These are phyloP conservation scores for Edolisoma coerulescens DNA, from an alignment of 2,113 vertebrate genomes.

Conservation along the genomic window DNA sequence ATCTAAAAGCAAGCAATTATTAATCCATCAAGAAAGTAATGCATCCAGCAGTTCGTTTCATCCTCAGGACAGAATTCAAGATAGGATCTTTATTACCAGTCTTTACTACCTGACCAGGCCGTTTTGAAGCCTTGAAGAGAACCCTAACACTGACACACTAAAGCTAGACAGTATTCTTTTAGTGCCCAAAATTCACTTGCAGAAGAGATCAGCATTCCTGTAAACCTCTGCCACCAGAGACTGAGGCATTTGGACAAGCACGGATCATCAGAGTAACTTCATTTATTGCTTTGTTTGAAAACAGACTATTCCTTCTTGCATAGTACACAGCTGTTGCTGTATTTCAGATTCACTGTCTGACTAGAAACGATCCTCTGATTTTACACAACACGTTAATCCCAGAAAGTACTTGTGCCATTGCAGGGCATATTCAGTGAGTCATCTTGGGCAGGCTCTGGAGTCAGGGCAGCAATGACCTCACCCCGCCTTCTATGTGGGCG, in stretches of 20 bases:
- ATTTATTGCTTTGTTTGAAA: neutral
- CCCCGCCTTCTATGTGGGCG: neutral
- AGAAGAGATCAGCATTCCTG: neutral
- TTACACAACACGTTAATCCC: neutral
- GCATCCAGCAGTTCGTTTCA: neutral
- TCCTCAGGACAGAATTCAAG: neutral
- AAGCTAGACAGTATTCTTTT: neutral
- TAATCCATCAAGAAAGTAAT: neutral
- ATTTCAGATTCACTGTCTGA: neutral
- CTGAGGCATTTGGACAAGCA: neutral
- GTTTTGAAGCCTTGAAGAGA: neutral
- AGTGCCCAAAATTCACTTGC: neutral
- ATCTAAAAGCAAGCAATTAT: neutral
- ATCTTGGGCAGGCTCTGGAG: neutral
- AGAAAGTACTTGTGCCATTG: neutral
- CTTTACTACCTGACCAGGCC: neutral
- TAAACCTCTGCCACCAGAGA: neutral
- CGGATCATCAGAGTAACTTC: neutral
- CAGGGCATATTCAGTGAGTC: neutral
- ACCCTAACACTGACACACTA: neutral
- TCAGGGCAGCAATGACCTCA: neutral
- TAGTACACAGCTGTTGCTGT: neutral
- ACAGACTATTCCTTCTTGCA: neutral
- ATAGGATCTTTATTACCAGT: neutral
- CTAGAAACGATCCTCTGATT: neutral